Evolutionary conservation across 2,113 vertebrate species (phyloP).

Genomic region (Sminthopsis crassicaudata): DNA sequence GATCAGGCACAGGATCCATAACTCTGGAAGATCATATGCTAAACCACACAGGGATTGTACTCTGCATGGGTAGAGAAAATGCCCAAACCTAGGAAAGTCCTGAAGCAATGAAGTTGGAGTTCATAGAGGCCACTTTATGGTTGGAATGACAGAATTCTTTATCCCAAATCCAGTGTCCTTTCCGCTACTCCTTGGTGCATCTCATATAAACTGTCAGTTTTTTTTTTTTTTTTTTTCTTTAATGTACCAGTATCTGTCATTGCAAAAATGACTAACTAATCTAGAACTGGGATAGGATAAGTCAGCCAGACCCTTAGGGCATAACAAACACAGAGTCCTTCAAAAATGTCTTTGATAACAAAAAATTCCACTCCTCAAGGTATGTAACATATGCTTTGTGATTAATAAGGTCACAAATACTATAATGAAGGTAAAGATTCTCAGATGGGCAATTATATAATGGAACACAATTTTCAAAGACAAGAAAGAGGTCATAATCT

Average conservation of each 20-base stretch:
- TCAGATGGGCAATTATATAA: background rate
- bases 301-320: background rate
- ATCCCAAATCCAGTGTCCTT: background rate
- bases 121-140: background rate
- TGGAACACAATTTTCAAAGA: background rate
- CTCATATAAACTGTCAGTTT: background rate
- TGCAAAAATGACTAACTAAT: too few species aligned
- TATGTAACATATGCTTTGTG: background rate
- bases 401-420: background rate
- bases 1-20: background rate
- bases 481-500: background rate
- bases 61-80: background rate
- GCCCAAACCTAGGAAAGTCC: background rate
- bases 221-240: background rate
- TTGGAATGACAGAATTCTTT: background rate
- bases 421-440: background rate
- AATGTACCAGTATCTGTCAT: background rate
- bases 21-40: background rate
- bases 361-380: background rate
- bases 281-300: too few species aligned
- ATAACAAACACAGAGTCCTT: background rate
- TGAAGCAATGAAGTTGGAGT: background rate
- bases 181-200: background rate
- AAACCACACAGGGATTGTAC: background rate
- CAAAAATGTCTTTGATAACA: background rate